Evolutionary conservation across 2,113 vertebrate genomes (phyloP), one percentile per base, ranked within the genome.

Genomic region (Neotoma lepida): DNA sequence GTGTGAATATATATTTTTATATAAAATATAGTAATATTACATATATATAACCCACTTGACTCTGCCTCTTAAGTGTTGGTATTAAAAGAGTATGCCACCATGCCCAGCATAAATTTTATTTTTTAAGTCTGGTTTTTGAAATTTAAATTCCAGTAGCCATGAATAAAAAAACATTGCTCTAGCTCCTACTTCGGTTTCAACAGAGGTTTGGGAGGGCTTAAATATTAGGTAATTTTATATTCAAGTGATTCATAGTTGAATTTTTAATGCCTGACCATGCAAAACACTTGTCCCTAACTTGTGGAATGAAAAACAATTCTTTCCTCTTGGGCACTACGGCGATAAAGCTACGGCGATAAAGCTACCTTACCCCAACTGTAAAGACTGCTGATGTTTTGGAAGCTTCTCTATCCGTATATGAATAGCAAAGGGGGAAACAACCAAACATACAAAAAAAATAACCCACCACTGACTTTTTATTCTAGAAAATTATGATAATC

Each of bases 101-200:
- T 82, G 24, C n/a, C 6, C 80, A 61, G 24, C 13, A 82, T 68
- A 86, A 63, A 92, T 13, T 66, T 91, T 87, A 91, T 93, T 73
- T 81, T 61, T 96, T 10, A 58, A 88, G 63, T 95, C 41, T 93
- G 74, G 86, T 84, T 91, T 82, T 73, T n/a, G 92, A 95, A 93
- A 63, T 46, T 95, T 94, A 90, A 95, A 81, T 84, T 82, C 51
- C 74, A 90, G 66, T 90, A 90, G 33, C 77, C 61, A 89, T 86
- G 56, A 94, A 84, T 86, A 66, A 86, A 82, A 89, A 88, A 88
- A 68, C 44, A 56, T n/a, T 87, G 35, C 39, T 87, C 20, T 82
- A 84, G 90, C 91, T 86, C 10, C 17, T 44, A 77, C 39, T 49
- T 49, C 64, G 8, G 15, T 89, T 95, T 63, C 88, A 89, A 89